Percentiles rank a stretch among this genome's conserved stretches.
phyloP scores from a whole-genome alignment of 2,797 vertebrate species.

The Vultur gryphus region DNA sequence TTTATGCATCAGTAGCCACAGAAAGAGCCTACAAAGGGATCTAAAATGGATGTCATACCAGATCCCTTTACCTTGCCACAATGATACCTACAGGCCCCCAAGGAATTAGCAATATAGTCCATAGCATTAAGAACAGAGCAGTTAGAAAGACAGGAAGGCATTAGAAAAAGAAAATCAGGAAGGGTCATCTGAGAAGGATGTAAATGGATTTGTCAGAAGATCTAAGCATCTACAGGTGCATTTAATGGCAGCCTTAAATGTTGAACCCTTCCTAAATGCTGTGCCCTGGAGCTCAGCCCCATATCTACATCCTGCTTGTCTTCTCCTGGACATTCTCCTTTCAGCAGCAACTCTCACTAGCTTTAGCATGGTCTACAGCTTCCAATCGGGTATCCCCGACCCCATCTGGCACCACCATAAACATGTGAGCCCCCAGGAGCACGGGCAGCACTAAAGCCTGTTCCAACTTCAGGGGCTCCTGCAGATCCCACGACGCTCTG shows the following conservation, averaged over 20 bases:
- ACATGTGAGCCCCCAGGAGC: not conserved
- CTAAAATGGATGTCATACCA: not conserved
- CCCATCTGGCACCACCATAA: constrained; percentile 19
- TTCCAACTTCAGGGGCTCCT: not conserved
- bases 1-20: not conserved
- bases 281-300: not conserved
- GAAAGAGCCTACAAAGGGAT: not conserved
- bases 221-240: not conserved
- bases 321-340: not conserved
- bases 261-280: not conserved
- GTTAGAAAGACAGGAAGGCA: not conserved
- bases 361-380: constrained; percentile 22
- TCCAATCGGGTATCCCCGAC: not conserved
- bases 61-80: not conserved
- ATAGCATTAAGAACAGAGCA: not conserved
- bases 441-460: not conserved
- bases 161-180: not conserved
- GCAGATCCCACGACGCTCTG: constrained; percentile 19
- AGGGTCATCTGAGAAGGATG: not conserved
- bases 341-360: not conserved
- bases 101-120: not conserved
- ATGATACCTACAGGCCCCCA: not conserved
- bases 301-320: not conserved
- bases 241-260: not conserved
- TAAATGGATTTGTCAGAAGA: not conserved